Conservation (phyloP, 35 echinoderm and acorn worm species). For the Nesometra sesokonis region DNA sequence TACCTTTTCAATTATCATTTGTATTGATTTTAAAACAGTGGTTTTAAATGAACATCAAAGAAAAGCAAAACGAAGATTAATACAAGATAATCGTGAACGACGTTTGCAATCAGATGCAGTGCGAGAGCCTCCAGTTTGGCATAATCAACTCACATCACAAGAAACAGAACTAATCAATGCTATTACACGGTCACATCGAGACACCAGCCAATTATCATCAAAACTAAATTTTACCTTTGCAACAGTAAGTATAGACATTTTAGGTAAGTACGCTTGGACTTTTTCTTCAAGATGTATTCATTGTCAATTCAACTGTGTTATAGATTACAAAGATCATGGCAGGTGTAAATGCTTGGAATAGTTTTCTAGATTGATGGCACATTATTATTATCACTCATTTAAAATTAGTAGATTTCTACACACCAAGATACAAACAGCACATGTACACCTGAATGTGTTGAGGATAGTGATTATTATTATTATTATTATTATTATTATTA, state of each 20-base stretch:
- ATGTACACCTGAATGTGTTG: no score
- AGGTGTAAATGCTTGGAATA: no score
- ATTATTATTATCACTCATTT: no score
- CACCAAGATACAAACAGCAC: no score
- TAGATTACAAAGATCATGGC: no score
- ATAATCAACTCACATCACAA: constrained; percentile 32
- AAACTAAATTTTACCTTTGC: background rate
- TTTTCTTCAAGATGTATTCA: no score
- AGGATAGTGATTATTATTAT: no score
- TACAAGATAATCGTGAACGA: constrained; percentile 86
- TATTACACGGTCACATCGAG: constrained; percentile 69
- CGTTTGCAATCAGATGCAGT: constrained; percentile 53
- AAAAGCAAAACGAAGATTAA: constrained; percentile 72
- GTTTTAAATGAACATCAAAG: constrained; percentile 88
- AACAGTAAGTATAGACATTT: background rate
- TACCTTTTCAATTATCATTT: background rate
- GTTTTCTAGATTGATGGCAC: no score
- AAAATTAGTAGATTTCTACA: no score
- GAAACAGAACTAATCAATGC: constrained; percentile 65
- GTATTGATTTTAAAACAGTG: constrained; percentile 30
- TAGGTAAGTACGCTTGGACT: no score
- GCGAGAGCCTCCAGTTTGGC: constrained; percentile 42
- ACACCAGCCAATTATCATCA: constrained; percentile 45
- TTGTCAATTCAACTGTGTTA: no score
- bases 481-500: no score